Conservation (phyloP, 2,113 vertebrate genomes). For the Hemibagrus wyckioides region DNA sequence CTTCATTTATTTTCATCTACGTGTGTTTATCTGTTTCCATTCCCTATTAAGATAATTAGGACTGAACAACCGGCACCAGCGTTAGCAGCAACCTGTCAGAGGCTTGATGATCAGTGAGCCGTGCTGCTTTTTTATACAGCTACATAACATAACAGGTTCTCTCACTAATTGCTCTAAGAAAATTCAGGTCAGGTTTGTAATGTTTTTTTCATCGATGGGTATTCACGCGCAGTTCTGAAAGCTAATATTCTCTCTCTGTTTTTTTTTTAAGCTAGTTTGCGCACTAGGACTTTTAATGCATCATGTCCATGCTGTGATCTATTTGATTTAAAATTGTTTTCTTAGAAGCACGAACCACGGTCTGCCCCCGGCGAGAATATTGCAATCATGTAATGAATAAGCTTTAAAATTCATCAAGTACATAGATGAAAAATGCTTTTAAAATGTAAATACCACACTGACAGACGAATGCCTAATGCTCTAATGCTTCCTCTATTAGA, state of each 20-base stretch:
- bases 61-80: background rate
- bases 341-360: background rate
- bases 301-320: background rate
- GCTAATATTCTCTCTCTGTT: background rate
- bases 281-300: background rate
- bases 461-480: slow-evolving; percentile 1
- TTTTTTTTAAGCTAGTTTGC: background rate
- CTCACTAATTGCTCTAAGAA: background rate
- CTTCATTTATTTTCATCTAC: background rate
- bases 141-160: background rate
- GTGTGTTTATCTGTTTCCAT: background rate
- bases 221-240: background rate
- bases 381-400: background rate
- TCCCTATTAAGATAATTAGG: slow-evolving; percentile 7
- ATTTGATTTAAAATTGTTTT: background rate
- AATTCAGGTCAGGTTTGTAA: slow-evolving; percentile 5
- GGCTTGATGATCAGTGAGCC: background rate
- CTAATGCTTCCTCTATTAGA: slow-evolving; percentile 1
- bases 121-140: background rate
- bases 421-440: background rate
- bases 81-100: background rate
- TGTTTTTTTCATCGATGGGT: background rate
- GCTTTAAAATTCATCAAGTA: background rate
- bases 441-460: background rate
- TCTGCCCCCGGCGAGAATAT: background rate